Conservation (phyloP, 2,113 vertebrate species). For the Zosterops borbonicus region DNA sequence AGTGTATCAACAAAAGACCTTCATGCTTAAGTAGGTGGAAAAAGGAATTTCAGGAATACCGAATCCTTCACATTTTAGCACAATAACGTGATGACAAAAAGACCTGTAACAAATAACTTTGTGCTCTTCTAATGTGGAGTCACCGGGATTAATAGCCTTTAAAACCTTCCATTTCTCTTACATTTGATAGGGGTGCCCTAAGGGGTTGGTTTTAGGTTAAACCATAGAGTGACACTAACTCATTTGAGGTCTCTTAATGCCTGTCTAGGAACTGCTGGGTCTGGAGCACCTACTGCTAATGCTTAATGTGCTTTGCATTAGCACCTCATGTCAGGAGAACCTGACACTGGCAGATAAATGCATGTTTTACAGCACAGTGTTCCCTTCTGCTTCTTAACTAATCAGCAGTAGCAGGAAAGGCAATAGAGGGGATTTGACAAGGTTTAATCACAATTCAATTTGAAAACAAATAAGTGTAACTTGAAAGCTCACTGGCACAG, state of each 20-base stretch:
- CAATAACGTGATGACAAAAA: slow-evolving; percentile 5
- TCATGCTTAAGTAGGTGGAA: neutral
- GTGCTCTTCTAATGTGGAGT: neutral
- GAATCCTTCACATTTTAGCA: neutral
- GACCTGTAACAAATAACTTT: slow-evolving; percentile 13
- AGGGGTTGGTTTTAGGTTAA: slow-evolving; percentile 36
- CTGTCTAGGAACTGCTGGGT: slow-evolving; percentile 31
- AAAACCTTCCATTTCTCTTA: slow-evolving; percentile 35
- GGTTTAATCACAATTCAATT: slow-evolving; percentile 27
- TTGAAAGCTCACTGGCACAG: neutral
- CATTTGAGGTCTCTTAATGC: slow-evolving; percentile 44
- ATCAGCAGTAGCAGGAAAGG: slow-evolving; percentile 20
- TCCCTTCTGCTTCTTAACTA: slow-evolving; percentile 49
- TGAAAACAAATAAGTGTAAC: slow-evolving; percentile 4
- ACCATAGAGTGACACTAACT: slow-evolving; percentile 28
- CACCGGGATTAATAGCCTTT: slow-evolving; percentile 32
- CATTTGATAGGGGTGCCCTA: neutral
- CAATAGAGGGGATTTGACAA: slow-evolving; percentile 16
- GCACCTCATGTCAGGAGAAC: slow-evolving; percentile 47
- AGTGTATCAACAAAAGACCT: neutral
- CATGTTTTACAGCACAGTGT: slow-evolving; percentile 5
- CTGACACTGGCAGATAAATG: slow-evolving; percentile 53
- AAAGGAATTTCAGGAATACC: slow-evolving; percentile 4
- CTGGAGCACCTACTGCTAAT: slow-evolving; percentile 52
- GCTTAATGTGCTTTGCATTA: slow-evolving; percentile 58